A percentile compares a stretch with the other conserved stretches of the same genome.
Conservation (phyloP, 1,140 invertebrate species). For the Scaptomyza montana region DNA sequence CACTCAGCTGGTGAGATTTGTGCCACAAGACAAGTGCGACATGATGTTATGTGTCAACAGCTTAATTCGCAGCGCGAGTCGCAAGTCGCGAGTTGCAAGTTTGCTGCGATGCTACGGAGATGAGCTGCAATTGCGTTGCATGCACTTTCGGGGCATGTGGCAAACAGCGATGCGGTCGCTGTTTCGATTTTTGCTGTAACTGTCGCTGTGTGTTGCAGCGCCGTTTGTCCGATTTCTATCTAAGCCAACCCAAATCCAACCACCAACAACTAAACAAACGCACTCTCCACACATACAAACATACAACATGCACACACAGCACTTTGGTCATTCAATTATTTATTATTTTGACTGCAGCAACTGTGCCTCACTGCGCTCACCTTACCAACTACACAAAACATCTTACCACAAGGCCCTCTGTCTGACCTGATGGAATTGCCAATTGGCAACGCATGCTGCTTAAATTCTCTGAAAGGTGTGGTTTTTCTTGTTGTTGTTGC, state of each 20-base stretch:
- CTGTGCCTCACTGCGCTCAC: neutral
- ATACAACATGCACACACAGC: slow-evolving; percentile 39
- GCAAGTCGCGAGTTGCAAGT: slow-evolving; percentile 10
- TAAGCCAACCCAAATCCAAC: slow-evolving; percentile 46
- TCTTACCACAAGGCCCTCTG: neutral
- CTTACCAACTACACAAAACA: neutral
- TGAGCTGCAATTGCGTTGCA: slow-evolving; percentile 37
- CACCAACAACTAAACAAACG: slow-evolving; percentile 18
- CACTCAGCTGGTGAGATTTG: slow-evolving; percentile 81
- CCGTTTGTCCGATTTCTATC: slow-evolving; percentile 68
- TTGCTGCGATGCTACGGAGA: neutral
- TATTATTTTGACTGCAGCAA: slow-evolving; percentile 50
- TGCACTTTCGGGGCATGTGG: slow-evolving; percentile 41
- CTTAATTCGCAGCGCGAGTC: slow-evolving; percentile 75
- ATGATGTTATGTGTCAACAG: slow-evolving; percentile 82
- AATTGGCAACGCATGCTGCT: slow-evolving; percentile 4
- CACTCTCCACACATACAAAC: slow-evolving; percentile 10
- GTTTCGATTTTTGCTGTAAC: slow-evolving; percentile 7
- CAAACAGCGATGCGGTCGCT: slow-evolving; percentile 15
- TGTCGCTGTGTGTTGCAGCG: slow-evolving; percentile 14
- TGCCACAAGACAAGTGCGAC: slow-evolving; percentile 79
- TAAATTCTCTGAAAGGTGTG: neutral
- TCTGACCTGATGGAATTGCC: slow-evolving; percentile 4
- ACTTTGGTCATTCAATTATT: slow-evolving; percentile 55
- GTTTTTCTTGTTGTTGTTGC: slow-evolving; percentile 1